Percentiles rank a stretch among this genome's conserved stretches.
These are phyloP conservation scores for Hystrix cristata DNA, from an alignment of 2,113 vertebrate species.

Conservation along the genomic window DNA sequence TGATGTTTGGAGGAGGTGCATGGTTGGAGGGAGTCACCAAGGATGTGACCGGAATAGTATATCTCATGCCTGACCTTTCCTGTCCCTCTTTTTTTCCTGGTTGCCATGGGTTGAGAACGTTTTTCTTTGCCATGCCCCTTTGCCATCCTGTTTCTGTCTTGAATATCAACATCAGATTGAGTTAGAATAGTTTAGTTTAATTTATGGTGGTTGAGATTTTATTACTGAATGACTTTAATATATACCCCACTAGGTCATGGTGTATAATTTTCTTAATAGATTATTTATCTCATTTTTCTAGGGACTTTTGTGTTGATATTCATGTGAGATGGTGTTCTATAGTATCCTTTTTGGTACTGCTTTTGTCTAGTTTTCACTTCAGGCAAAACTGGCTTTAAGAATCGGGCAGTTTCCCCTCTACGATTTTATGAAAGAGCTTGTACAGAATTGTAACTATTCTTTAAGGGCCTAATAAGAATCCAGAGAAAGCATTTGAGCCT, in stretches of 20 bases:
- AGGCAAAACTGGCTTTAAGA: not conserved
- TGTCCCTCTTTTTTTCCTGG: not conserved
- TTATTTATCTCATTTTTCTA: conserved; percentile 14
- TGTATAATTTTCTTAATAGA: not conserved
- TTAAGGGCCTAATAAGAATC: not conserved
- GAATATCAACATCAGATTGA: not conserved
- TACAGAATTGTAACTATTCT: not conserved
- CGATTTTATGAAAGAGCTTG: not conserved
- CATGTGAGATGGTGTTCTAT: not conserved
- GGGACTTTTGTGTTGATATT: not conserved
- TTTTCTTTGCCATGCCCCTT: not conserved
- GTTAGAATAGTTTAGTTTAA: not conserved
- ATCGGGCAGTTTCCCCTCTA: not conserved
- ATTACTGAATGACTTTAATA: not conserved
- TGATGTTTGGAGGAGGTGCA: not conserved
- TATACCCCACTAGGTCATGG: not conserved
- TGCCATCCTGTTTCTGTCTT: not conserved
- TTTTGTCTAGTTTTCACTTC: not conserved
- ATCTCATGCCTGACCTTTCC: not conserved
- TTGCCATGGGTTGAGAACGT: not conserved
- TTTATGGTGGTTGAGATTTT: not conserved
- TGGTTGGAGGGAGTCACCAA: not conserved
- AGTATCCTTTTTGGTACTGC: not conserved
- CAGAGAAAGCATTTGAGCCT: not conserved
- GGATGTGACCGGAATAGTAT: not conserved